phyloP scores from a whole-genome alignment of 2,113 vertebrate genomes.

The Bettongia penicillata region DNA sequence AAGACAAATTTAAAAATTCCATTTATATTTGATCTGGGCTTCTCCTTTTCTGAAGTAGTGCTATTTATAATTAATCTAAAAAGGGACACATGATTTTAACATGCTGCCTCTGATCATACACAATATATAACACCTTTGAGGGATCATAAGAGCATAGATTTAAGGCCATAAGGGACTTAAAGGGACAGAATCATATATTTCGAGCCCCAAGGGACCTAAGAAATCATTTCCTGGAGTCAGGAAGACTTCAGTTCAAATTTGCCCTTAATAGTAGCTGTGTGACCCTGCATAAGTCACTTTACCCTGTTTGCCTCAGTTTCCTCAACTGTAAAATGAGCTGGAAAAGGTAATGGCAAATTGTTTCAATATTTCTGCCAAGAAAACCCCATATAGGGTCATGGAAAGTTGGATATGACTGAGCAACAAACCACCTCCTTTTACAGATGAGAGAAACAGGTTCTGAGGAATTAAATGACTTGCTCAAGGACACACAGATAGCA shows the following conservation, averaged over 20 bases:
- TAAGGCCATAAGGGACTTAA: neutral
- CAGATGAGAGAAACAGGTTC: neutral
- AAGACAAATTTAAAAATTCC: conserved; percentile 25
- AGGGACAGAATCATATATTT: neutral
- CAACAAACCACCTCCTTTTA: neutral
- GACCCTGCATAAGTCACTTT: neutral
- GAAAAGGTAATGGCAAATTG: neutral
- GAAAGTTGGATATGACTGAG: neutral
- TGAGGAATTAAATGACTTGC: neutral
- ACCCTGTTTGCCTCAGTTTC: neutral
- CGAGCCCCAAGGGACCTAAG: neutral
- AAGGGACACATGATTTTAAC: neutral
- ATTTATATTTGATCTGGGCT: neutral
- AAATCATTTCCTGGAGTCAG: neutral
- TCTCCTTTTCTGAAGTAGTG: neutral
- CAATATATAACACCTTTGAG: neutral
- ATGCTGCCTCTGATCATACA: neutral
- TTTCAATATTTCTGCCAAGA: neutral
- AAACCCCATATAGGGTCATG: neutral
- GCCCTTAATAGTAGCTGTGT: neutral
- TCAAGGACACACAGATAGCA: neutral
- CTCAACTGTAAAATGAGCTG: neutral
- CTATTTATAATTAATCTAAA: neutral
- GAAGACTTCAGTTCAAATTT: neutral
- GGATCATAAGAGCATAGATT: neutral